phyloP scores from a whole-genome alignment of 2,888 invertebrate species.

The Hydroisotoma schaefferi region DNA sequence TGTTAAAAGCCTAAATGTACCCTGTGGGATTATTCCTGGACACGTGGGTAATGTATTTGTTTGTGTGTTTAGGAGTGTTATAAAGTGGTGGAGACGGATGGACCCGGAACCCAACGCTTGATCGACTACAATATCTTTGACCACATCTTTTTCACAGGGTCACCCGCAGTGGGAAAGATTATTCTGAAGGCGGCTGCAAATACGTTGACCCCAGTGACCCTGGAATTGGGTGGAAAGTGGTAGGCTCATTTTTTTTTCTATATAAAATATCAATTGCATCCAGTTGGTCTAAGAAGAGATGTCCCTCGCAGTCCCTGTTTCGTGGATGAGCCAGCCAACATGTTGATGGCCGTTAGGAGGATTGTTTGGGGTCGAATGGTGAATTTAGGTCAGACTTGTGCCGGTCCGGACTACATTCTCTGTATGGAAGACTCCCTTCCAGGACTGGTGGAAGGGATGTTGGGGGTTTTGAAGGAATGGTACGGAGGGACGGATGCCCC shows the following conservation, averaged over 20 bases:
- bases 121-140: conserved; percentile 86
- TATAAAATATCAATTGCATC: no score
- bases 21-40: no score
- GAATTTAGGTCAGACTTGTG: conserved; percentile 72
- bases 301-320: conserved; percentile 70
- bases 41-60: no score
- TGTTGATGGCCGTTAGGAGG: conserved; percentile 71
- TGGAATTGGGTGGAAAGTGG: conserved; percentile 56
- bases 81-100: conserved; percentile 75
- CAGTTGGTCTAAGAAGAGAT: not conserved
- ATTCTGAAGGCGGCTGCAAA: conserved; percentile 79
- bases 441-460: conserved; percentile 65
- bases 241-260: conserved; percentile 49
- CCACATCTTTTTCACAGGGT: conserved; percentile 94
- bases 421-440: conserved; percentile 71
- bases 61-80: conserved; percentile 66
- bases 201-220: conserved; percentile 83
- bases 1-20: no score
- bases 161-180: conserved; percentile 76
- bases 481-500: conserved; percentile 67
- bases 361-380: conserved; percentile 86
- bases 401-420: conserved; percentile 91
- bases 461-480: conserved; percentile 70
- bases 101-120: conserved; percentile 78
- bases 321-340: conserved; percentile 76